Conservation (phyloP, 2,113 vertebrate species). For the Amia ocellicauda region DNA sequence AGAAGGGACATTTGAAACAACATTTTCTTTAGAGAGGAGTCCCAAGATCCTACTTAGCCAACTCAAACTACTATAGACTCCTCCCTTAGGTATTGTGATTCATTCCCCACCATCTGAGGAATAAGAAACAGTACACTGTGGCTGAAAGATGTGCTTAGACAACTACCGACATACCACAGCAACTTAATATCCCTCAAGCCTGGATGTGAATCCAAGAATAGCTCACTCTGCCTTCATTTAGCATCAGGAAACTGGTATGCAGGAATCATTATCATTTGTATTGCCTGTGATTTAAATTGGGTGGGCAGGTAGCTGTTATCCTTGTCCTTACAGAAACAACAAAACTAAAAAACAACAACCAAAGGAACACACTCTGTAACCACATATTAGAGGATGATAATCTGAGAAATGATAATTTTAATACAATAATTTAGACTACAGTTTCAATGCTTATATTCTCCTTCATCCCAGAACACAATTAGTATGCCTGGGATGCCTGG, state of each 20-base stretch:
- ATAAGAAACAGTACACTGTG: conserved; percentile 28
- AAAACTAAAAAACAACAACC: too few species aligned
- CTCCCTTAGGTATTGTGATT: conserved; percentile 34
- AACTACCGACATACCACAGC: conserved; percentile 11
- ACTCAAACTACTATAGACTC: background rate
- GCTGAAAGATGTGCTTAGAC: conserved; percentile 34
- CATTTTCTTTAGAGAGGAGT: conserved; percentile 45
- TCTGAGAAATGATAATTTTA: too few species aligned
- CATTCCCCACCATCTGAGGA: conserved; percentile 6
- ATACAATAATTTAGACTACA: too few species aligned
- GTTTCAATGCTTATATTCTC: too few species aligned
- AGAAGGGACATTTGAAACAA: too few species aligned
- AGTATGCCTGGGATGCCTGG: too few species aligned
- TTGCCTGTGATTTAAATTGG: conserved; percentile 33
- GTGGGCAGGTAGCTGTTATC: background rate
- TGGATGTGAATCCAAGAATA: background rate
- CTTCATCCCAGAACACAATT: too few species aligned
- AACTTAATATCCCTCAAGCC: conserved; percentile 10
- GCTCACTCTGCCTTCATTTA: background rate
- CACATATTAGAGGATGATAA: too few species aligned
- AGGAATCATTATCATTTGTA: background rate
- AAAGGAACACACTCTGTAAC: too few species aligned
- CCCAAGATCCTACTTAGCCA: background rate
- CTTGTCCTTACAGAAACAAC: background rate
- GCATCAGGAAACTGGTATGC: background rate